Evolutionary conservation across 2,888 invertebrate genomes (phyloP).

Genomic region (Lycia hirtaria): DNA sequence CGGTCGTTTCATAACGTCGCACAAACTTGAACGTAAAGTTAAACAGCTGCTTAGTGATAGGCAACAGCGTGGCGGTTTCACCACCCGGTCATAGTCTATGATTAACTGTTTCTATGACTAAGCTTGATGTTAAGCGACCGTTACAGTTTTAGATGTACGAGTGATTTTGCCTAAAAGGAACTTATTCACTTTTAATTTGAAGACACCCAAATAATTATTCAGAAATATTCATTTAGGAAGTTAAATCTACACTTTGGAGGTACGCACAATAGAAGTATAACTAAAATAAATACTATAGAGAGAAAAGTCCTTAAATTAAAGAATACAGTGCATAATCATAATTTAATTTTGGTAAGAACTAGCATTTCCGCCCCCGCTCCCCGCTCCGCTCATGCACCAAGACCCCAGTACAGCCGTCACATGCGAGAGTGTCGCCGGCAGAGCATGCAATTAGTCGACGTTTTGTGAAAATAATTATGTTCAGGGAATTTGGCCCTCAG

Average conservation of each 20-base stretch:
- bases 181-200: too few species aligned
- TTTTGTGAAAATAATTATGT: constrained; percentile 80
- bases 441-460: constrained; percentile 78
- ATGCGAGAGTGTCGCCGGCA: constrained; percentile 72
- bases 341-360: too few species aligned
- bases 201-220: too few species aligned
- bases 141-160: not conserved
- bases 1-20: constrained; percentile 68
- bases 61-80: constrained; percentile 36
- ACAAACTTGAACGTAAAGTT: constrained; percentile 68
- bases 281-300: too few species aligned
- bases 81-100: too few species aligned
- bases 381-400: constrained; percentile 44
- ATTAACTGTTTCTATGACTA: not conserved
- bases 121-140: not conserved
- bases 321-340: too few species aligned
- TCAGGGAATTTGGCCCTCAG: constrained; percentile 58
- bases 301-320: too few species aligned
- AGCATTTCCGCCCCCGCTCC: not conserved
- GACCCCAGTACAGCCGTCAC: constrained; percentile 54
- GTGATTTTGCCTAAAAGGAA: too few species aligned
- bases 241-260: too few species aligned
- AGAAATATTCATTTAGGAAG: too few species aligned
- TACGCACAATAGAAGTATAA: too few species aligned
- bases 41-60: constrained; percentile 26